Evolutionary conservation across 1,140 invertebrate species (phyloP), one percentile per base, ranked within the genome.

Genomic region (Acarapis woodi): DNA sequence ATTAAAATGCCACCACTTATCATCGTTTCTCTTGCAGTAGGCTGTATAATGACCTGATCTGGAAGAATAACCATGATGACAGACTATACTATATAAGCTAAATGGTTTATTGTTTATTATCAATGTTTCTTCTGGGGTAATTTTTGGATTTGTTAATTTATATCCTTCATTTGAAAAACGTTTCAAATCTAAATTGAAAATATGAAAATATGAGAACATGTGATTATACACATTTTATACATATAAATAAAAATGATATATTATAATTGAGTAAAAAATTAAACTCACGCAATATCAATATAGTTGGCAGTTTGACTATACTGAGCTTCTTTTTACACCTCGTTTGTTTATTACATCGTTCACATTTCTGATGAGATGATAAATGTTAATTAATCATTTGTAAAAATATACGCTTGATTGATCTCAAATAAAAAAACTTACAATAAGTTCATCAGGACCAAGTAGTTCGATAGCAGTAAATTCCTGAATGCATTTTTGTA

Each of bases 91-190:
- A 22, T 30, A 30, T 10, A 44, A 23, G 16, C 21, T 15, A 29
- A 43, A 44, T 19, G 10, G 9, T 16, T 20, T 26, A 10, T 12
- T 28, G 10, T 43, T 30, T 3, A 44, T 36, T 3, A 19, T n/a
- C 5, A 44, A 22, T 10, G n/a, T 31, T 23, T 43, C 23, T 21
- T 43, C 35, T 3, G 42, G 32, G 18, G 18, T 43, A 10, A 44
- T 19, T 26, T 30, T 32, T 12, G 35, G 36, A 14, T 22, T 36
- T 10, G 32, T 28, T 18, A 44, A 25, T 25, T 44, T 44, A 23
- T 43, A 44, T n/a, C 43, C 43, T 14, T 44, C 41, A 22, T 44
- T 44, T 4, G 43, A 34, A 31, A 44, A 44, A 16, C 42, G 34
- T 32, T 44, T 44, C n/a, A 44, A 34, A 37, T 44, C 38, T 41